Conservation (phyloP, 37 sponge, comb jelly and placozoan species). For the Sycon ciliatum region DNA sequence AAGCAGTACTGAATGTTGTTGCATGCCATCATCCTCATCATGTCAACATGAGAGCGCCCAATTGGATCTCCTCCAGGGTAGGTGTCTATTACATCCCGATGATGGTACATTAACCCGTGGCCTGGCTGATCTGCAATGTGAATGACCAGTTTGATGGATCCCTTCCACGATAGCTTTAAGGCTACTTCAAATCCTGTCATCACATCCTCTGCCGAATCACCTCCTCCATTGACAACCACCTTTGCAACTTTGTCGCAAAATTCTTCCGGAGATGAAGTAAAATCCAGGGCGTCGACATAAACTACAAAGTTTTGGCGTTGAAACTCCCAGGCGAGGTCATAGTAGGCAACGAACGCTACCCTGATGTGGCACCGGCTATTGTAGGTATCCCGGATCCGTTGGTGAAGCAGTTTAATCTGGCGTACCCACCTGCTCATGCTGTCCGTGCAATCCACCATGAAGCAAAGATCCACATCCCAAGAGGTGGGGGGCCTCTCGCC, state of each 20-base stretch:
- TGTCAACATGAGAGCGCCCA: conserved; percentile 53
- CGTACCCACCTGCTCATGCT: conserved; percentile 52
- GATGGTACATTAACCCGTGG: conserved; percentile 53
- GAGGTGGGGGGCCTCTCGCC: too few relatives aligned
- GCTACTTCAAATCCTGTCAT: conserved; percentile 55
- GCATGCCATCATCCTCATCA: conserved; percentile 41
- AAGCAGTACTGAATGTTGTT: conserved; percentile 65
- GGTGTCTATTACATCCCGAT: conserved; percentile 18
- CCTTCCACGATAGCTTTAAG: conserved; percentile 42
- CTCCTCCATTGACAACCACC: too few relatives aligned
- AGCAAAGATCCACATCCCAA: conserved; percentile 64
- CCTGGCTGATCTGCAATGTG: conserved; percentile 70
- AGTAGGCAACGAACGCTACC: too few relatives aligned
- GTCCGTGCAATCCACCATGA: conserved; percentile 64
- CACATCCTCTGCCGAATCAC: conserved; percentile 64
- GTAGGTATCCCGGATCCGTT: too few relatives aligned
- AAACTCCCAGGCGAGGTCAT: too few relatives aligned
- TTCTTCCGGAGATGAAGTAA: too few relatives aligned
- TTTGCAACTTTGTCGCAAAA: too few relatives aligned
- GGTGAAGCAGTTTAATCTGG: too few relatives aligned
- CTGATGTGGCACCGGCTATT: too few relatives aligned
- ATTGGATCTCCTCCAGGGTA: conserved; percentile 62
- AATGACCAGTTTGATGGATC: too few relatives aligned
- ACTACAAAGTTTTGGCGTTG: too few relatives aligned
- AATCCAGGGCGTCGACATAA: too few relatives aligned